Evolutionary conservation across 1,140 invertebrate genomes (phyloP).

Genomic region (Neuroterus valhalla): DNA sequence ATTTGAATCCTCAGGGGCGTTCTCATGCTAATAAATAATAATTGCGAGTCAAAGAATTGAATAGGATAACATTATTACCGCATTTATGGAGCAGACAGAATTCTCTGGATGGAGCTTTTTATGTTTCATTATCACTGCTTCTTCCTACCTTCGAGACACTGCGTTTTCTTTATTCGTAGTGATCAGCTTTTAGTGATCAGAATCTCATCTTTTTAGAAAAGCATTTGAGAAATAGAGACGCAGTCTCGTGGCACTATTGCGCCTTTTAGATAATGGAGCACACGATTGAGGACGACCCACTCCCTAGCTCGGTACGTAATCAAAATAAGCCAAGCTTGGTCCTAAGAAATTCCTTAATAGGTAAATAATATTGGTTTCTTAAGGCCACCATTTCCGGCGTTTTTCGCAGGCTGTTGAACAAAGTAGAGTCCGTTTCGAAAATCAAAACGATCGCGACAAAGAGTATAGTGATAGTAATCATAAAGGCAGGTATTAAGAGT

Average conservation of each 20-base stretch:
- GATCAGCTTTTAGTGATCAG: background rate
- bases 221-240: constrained; percentile 2
- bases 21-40: too few relatives aligned
- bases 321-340: constrained; percentile 74
- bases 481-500: constrained; percentile 83
- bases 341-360: constrained; percentile 85
- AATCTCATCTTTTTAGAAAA: background rate
- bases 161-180: too few relatives aligned
- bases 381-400: constrained; percentile 87
- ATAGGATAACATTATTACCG: too few relatives aligned
- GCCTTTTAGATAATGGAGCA: constrained; percentile 42
- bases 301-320: constrained; percentile 59
- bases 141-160: too few relatives aligned
- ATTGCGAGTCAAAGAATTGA: too few relatives aligned
- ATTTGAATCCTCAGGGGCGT: background rate
- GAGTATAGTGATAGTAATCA: constrained; percentile 81
- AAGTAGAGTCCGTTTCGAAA: constrained; percentile 84
- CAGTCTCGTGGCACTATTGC: constrained; percentile 13
- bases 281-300: constrained; percentile 39
- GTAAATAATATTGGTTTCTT: constrained; percentile 87
- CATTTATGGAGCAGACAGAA: too few relatives aligned
- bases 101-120: too few relatives aligned
- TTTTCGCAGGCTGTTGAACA: constrained; percentile 82
- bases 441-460: constrained; percentile 80
- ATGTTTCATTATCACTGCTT: too few relatives aligned